Evolutionary conservation across 2,888 invertebrate genomes (phyloP), one percentile per base, ranked within the genome.

Genomic region (Andrena trimmerana): DNA sequence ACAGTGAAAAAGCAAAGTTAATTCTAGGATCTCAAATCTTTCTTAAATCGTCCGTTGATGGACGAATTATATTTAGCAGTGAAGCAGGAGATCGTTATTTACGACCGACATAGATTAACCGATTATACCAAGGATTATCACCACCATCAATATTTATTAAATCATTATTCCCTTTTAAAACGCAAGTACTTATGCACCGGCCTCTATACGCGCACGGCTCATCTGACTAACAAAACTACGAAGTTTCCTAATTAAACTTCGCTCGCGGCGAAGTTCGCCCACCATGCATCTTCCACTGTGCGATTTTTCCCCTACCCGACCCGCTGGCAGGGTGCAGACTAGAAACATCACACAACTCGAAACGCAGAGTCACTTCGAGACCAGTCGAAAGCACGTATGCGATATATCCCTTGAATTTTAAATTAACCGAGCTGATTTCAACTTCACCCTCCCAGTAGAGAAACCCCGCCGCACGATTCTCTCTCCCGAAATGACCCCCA

Each of bases 71-170:
- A 10, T 16, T 33, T 4, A 20, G 2, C 5, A 10, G 7, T 7
- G 36, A 24, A 48, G 13, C n/a, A 10, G 10, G 48, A 13, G 20
- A 24, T 10, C 65, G 29, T 24, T 70, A 66, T 78, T 78, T 78
- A 78, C n/a, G 20, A 7, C 24, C 3, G 1, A 13, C 36, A 60
- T 42, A 80, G 59, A 60, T 78, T 66, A 60, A 31, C 3, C 59
- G 79, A 79, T 79, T 70, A 66, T 24, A n/a, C 20, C 27, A 33
- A 1, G 57, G 20, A 42, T 78, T 79, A 80, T n/a, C 10, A 2
- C n/a, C 1, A n/a, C 24, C 36, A 70, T 70, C 33, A 59, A 69
- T 78, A 65, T 77, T 78, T 78, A 77, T 77, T 69, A 65, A 67
- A 76, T 60, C n/a, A 33, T 52, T 67, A 60, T 13, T 50, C 10